Base-by-base conservation (phyloP, 2,797 vertebrate species). In the Pogonophryne albipinna region DNA sequence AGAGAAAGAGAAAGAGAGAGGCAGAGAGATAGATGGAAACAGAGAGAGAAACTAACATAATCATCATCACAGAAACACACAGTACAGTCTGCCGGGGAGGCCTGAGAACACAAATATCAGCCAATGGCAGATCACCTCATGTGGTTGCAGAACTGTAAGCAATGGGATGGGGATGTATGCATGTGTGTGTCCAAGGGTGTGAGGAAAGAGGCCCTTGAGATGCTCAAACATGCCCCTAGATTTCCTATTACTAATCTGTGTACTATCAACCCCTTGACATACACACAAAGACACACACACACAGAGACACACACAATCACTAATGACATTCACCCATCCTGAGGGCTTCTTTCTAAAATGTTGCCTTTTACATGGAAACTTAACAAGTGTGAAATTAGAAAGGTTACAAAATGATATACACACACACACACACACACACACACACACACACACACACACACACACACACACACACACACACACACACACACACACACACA, bases 331-430 rank as follows among this genome's bases (percentile, higher is more conserved):
- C 12, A 41, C n/a, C 74, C 85, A 86, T 90, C 89, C 88, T 82
- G 80, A 88, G 90, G 85, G 83, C 76, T 90, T 85, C 85, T 79
- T 85, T 90, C 87, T 91, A 91, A 95, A 94, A 93, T 91, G 90
- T 77, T 86, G 85, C 85, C 86, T 94, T 94, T 94, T 93, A 92
- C 91, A 94, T 86, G 88, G 80, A 94, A 92, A 94, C 91, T 93
- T 94, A 94, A 94, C 91, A 94, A 95, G 92, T 95, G 94, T 95
- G 94, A 95, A 95, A 95, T 95, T 95, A 93, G 90, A 94, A 94
- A 93, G 91, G 93, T 93, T 93, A 91, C 86, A 82, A 87, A 94
- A 91, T 27, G 4, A 27, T 27, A 4, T 74, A 80, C 72, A 68
- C 66, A 72, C 41, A 27, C 7, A 27, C 73, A 66, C 67, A 6